These are phyloP conservation scores for Mastomys natalensis DNA, from an alignment of 2,113 vertebrate genomes.

Conservation along the genomic window DNA sequence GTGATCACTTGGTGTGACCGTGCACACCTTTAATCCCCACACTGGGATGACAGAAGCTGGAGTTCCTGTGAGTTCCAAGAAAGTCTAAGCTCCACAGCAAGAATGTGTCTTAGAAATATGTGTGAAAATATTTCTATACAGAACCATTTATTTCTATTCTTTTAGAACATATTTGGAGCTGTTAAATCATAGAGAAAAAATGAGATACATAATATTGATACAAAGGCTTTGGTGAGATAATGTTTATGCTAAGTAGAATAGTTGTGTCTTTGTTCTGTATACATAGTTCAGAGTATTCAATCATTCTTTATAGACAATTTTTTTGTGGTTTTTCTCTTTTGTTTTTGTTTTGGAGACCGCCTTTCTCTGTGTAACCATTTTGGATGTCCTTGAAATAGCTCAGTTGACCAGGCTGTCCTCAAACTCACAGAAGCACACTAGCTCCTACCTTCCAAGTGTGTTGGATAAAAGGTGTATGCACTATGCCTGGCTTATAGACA, in stretches of 20 bases:
- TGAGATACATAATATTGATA: neutral
- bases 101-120: too few species aligned
- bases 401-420: neutral
- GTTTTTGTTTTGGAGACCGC: neutral
- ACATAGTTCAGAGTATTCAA: neutral
- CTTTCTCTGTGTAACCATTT: neutral
- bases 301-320: neutral
- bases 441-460: too few species aligned
- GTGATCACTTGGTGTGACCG: neutral
- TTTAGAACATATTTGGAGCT: neutral
- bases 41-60: neutral
- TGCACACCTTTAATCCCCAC: neutral
- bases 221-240: neutral
- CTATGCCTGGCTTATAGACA: too few species aligned
- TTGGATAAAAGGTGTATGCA: neutral
- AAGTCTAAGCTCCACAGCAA: neutral
- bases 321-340: neutral
- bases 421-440: neutral
- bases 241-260: neutral
- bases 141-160: neutral
- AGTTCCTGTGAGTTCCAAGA: neutral
- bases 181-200: neutral
- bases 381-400: neutral
- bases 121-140: neutral
- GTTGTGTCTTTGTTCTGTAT: too few species aligned